Conservation (phyloP, 2,113 vertebrate genomes). For the Strigops habroptila region DNA sequence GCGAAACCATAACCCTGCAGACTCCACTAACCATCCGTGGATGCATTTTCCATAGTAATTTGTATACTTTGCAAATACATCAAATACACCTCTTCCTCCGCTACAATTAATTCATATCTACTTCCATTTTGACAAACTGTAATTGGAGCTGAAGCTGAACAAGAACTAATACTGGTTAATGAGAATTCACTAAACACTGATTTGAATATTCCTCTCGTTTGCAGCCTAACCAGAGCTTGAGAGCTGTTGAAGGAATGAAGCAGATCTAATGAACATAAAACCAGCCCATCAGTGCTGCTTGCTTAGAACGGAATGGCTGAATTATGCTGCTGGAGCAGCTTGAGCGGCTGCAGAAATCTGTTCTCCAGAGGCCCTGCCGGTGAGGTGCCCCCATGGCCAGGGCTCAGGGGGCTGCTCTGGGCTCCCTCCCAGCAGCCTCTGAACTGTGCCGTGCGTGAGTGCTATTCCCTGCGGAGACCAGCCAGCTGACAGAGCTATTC, state of each 20-base stretch:
- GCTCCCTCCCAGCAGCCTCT: neutral
- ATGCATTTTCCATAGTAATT: neutral
- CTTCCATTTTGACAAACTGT: neutral
- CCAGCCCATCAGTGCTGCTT: neutral
- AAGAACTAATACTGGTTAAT: neutral
- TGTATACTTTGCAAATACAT: neutral
- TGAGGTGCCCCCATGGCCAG: neutral
- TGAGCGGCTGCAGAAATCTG: neutral
- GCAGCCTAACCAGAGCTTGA: neutral
- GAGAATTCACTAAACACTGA: neutral
- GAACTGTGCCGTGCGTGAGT: rapidly evolving
- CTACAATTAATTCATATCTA: neutral
- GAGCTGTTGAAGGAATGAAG: neutral
- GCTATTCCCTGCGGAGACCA: neutral
- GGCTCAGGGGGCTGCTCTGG: neutral
- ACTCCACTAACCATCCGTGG: neutral
- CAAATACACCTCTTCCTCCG: neutral
- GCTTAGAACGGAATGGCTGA: neutral
- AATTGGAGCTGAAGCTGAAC: neutral
- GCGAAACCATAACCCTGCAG: rapidly evolving
- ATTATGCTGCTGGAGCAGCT: neutral
- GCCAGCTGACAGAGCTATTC: neutral
- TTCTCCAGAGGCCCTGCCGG: neutral
- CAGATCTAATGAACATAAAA: neutral
- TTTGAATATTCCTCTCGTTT: neutral